Conservation (phyloP, 2,113 vertebrate species). For the Herpetotheres cachinnans region DNA sequence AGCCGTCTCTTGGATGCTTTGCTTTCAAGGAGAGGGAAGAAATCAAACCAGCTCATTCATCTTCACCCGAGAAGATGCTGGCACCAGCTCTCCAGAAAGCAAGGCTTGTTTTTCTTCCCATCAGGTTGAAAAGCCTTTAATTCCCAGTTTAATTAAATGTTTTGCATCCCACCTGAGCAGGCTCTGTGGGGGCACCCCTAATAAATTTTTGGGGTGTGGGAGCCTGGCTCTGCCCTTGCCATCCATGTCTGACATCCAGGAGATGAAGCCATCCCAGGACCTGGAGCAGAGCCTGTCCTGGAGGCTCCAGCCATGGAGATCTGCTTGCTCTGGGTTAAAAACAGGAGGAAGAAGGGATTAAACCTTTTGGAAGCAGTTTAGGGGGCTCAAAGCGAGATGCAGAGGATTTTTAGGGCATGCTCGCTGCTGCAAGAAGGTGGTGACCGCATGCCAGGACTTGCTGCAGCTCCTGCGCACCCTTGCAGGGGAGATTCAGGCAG, state of each 20-base stretch:
- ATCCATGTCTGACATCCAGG: neutral
- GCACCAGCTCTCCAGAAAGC: neutral
- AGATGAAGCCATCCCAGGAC: neutral
- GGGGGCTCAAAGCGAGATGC: neutral
- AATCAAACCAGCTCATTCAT: neutral
- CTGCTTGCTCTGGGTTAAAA: neutral
- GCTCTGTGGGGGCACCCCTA: neutral
- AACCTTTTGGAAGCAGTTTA: neutral
- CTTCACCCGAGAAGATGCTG: neutral
- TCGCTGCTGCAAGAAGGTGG: neutral
- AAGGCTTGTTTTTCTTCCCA: neutral
- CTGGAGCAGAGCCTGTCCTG: neutral
- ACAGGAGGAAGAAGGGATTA: neutral
- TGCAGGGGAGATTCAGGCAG: neutral
- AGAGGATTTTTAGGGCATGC: neutral
- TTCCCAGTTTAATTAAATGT: neutral
- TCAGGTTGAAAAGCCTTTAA: neutral
- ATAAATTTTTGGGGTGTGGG: fast-evolving
- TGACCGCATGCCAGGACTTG: neutral
- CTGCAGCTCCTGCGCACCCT: neutral
- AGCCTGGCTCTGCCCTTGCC: neutral
- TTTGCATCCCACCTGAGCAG: neutral
- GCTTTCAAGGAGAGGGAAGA: neutral
- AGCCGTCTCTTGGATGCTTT: neutral
- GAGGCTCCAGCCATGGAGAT: neutral